phyloP scores from a whole-genome alignment of 2,113 vertebrate genomes.

The Eulemur rufifrons region DNA sequence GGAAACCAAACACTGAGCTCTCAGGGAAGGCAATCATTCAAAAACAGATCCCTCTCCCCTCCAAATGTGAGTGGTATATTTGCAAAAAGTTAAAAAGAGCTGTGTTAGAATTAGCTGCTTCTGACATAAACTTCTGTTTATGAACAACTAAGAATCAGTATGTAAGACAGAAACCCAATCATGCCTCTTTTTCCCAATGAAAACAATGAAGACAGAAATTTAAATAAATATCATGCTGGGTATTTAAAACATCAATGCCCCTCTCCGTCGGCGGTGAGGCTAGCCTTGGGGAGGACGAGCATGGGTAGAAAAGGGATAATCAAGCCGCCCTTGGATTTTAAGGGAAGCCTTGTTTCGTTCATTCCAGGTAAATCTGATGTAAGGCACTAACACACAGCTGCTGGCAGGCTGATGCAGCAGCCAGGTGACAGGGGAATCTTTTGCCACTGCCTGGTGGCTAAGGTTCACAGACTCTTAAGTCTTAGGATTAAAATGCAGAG shows the following conservation, averaged over 20 bases:
- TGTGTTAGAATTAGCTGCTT: too few relatives aligned
- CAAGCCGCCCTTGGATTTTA: constrained; percentile 42
- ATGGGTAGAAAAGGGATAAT: constrained; percentile 63
- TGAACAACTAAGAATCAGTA: background rate
- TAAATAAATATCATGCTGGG: background rate
- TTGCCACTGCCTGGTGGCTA: background rate
- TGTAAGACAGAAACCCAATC: background rate
- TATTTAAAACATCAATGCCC: background rate
- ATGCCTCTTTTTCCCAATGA: background rate
- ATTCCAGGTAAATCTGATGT: background rate
- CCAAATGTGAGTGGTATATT: background rate
- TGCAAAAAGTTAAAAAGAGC: background rate
- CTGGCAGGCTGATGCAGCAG: background rate
- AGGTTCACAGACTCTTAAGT: background rate
- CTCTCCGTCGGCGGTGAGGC: constrained; percentile 46
- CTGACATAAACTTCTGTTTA: background rate
- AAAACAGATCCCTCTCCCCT: background rate
- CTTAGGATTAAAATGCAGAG: background rate
- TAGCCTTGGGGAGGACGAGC: constrained; percentile 20
- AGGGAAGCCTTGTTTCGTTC: constrained; percentile 65
- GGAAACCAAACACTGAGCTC: background rate
- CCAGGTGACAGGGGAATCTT: background rate
- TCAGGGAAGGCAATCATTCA: background rate
- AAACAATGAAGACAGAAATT: background rate
- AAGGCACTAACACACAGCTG: background rate